Base-by-base conservation (phyloP, 2,113 vertebrate species). In the Strix uralensis region DNA sequence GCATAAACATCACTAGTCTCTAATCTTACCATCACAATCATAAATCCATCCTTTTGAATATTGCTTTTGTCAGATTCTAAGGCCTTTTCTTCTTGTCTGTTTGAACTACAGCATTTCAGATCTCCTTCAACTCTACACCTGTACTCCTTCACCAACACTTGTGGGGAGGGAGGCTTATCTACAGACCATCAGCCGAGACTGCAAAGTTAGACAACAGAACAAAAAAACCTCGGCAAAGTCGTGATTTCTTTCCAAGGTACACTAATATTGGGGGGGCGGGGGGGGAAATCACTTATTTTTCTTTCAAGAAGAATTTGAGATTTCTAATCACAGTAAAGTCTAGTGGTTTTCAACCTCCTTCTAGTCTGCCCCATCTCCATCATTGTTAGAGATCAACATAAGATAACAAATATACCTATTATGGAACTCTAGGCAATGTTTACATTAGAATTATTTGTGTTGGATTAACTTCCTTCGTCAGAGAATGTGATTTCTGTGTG, bases 351-450 rank as follows among this genome's bases (percentile, higher is more conserved):
- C 87, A 74, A 66, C 4, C 16, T 86, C 15, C 34, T 74, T 22
- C 44, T 36, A 52, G 12, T 20, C 34, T 0, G 0, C 3, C 5
- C 25, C 26, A 47, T 47, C 14, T 23, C 20, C 4, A 7, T 13
- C 12, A 10, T 13, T 57, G 14, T 44, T 84, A 69, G 61, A 78
- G 46, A 88, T 51, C n/a, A 88, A 52, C 18, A 36, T 52, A 32
- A 83, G 36, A 49, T 49, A 70, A 87, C 6, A 63, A 51, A 74
- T 34, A 81, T 13, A 61, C 6, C 27, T 77, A 61, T 21, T 49
- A 54, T 10, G 9, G 65, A 88, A 83, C 18, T 75, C 59, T 19
- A 74, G 19, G 51, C 51, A 71, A 78, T 5, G 22, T 61, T 75
- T 80, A 38, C 20, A n/a, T 63, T 42, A 71, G 27, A 61, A 59